These are phyloP conservation scores for Gymnorhina tibicen DNA, from an alignment of 2,113 vertebrate genomes.

Conservation along the genomic window DNA sequence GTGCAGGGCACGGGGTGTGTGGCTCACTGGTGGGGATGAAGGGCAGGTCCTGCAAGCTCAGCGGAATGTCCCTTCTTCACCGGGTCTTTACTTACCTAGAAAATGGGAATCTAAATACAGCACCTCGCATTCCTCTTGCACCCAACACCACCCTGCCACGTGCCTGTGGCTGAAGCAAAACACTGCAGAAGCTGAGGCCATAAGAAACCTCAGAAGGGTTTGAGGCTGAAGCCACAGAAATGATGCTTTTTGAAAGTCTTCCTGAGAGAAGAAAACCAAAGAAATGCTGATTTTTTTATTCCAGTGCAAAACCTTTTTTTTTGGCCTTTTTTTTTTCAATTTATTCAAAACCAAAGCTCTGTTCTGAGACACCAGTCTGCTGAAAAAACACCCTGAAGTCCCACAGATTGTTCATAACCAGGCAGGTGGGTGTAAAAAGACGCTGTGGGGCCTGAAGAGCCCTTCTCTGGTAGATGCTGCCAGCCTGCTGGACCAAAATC, in stretches of 20 bases:
- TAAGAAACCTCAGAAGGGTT: background rate
- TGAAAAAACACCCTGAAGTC: background rate
- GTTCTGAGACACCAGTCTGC: background rate
- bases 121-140: background rate
- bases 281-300: background rate
- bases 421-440: background rate
- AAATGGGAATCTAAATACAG: background rate
- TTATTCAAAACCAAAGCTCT: background rate
- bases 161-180: background rate
- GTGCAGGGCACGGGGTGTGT: rapidly evolving
- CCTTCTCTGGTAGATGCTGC: background rate
- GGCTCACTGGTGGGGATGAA: background rate
- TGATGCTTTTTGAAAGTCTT: background rate
- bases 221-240: background rate
- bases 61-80: background rate
- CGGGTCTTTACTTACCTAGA: background rate
- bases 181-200: background rate
- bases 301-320: background rate
- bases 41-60: background rate
- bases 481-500: background rate
- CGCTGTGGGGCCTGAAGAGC: background rate
- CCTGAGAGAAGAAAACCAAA: background rate
- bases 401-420: background rate
- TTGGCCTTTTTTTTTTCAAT: too few relatives aligned
- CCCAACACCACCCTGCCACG: background rate